phyloP scores from a whole-genome alignment of 2,888 invertebrate species.

The Meandrusa payeni region DNA sequence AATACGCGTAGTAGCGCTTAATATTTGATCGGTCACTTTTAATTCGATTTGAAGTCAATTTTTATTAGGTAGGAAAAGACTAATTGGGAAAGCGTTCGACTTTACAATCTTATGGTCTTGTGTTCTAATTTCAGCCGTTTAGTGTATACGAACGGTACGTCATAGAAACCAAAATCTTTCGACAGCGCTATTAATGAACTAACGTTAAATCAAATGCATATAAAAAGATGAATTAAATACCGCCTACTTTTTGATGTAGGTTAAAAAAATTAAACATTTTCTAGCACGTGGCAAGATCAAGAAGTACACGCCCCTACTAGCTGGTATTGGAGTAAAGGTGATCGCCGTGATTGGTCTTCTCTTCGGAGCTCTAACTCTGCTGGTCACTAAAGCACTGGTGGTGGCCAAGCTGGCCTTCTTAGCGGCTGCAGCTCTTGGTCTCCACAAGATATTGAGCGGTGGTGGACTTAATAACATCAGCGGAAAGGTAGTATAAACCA shows the following conservation, averaged over 20 bases:
- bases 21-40: too few relatives aligned
- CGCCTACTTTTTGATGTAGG: too few relatives aligned
- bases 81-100: too few relatives aligned
- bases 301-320: constrained; percentile 85
- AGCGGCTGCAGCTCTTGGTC: constrained; percentile 85
- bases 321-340: constrained; percentile 86
- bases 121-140: background rate
- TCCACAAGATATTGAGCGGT: constrained; percentile 84
- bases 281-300: constrained; percentile 89
- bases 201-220: too few relatives aligned
- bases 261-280: background rate
- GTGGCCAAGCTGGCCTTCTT: constrained; percentile 90
- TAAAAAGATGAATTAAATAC: too few relatives aligned
- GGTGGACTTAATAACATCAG: constrained; percentile 67
- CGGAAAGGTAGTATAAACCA: constrained; percentile 74
- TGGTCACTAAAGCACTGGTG: constrained; percentile 88
- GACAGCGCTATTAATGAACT: too few relatives aligned
- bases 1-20: too few relatives aligned
- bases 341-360: constrained; percentile 86
- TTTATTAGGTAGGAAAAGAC: too few relatives aligned
- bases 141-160: too few relatives aligned
- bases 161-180: too few relatives aligned
- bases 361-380: constrained; percentile 85
- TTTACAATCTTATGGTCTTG: too few relatives aligned
- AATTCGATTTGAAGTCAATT: too few relatives aligned